A percentile compares a stretch with the other conserved stretches of the same genome.
phyloP scores from a whole-genome alignment of 30 jellyfish, hydroid and myxozoan genomes.

The Aurelia coerulea region DNA sequence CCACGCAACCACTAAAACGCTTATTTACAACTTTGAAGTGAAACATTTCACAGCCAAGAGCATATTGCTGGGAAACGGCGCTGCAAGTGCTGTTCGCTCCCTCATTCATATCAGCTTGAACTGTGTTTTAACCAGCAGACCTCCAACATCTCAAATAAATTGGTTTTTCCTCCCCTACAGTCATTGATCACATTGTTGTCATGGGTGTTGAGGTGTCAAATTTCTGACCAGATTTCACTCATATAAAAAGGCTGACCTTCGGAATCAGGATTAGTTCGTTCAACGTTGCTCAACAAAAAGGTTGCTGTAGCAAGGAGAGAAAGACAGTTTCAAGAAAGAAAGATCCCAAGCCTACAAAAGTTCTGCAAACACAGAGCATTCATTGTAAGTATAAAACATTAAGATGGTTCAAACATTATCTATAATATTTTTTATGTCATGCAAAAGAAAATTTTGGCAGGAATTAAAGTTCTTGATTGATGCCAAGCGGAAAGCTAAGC shows the following conservation, averaged over 20 bases:
- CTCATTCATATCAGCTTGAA: conserved; percentile 2
- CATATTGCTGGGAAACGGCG: not conserved
- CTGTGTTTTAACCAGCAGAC: conserved; percentile 3
- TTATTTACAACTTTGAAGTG: too few species aligned
- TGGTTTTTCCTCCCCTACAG: conserved; percentile 8
- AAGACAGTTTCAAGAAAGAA: not conserved
- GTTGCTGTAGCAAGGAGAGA: not conserved
- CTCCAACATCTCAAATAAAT: conserved; percentile 18
- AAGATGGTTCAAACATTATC: too few species aligned
- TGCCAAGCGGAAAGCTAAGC: too few species aligned
- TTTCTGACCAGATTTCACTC: not conserved
- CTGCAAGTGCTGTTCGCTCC: not conserved
- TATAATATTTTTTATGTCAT: too few species aligned
- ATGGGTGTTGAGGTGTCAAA: conserved; percentile 32
- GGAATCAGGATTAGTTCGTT: not conserved
- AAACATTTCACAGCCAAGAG: too few species aligned
- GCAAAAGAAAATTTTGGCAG: too few species aligned
- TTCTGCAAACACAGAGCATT: not conserved
- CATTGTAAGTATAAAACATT: too few species aligned
- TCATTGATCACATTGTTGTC: not conserved
- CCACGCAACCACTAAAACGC: too few species aligned
- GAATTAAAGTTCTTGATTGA: too few species aligned
- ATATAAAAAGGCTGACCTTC: conserved; percentile 29
- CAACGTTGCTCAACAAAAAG: not conserved
- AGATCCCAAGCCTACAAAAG: not conserved